Evolutionary conservation across 2,888 invertebrate genomes (phyloP), one percentile per base, ranked within the genome.

Genomic region (Protodeltote pygarga): DNA sequence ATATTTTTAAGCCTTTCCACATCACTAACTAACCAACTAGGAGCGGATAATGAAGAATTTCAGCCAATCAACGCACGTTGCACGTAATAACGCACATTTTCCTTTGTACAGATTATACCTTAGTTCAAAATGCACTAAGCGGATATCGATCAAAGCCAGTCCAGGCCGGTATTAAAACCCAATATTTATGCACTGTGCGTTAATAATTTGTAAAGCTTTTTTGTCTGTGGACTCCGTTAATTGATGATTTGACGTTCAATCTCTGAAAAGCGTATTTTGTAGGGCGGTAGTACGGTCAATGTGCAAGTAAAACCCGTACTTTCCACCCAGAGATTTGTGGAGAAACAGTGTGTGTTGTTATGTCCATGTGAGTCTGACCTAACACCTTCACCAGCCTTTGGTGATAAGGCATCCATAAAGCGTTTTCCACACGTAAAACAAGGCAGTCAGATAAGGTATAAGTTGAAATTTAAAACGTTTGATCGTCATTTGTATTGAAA

Each of bases 31-130:
- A 70, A 60, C 51, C 21, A 25, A 50, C 39, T 46, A 23, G 24
- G 19, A 47, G 65, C 52, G 64, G 49, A 65, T 55, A 57, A 42
- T 57, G 42, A 54, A 51, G 51, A 61, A 57, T 61, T 59, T 46
- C 52, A 21, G 35, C 34, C 58, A 52, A 65, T 61, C 52, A 59
- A 28, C 48, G 52, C 54, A 52, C 40, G 66, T 70, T 65, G 73
- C 59, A 64, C 67, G 41, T 68, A 57, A 46, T 60, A 54, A 41
- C 67, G 54, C 47, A 51, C 53, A 64, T 67, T 65, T 62, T 58
- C 65, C 67, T 72, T 73, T 73, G 65, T 73, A n/a, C n/a, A n/a
- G n/a, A n/a, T n/a, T n/a, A n/a, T n/a, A n/a, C 47, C 47, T 46
- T 27, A 24, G 11, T 45, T 48, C 44, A 50, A 54, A 52, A 57